phyloP scores from a whole-genome alignment of 2,888 invertebrate genomes.

The Ernsta delagoae region DNA sequence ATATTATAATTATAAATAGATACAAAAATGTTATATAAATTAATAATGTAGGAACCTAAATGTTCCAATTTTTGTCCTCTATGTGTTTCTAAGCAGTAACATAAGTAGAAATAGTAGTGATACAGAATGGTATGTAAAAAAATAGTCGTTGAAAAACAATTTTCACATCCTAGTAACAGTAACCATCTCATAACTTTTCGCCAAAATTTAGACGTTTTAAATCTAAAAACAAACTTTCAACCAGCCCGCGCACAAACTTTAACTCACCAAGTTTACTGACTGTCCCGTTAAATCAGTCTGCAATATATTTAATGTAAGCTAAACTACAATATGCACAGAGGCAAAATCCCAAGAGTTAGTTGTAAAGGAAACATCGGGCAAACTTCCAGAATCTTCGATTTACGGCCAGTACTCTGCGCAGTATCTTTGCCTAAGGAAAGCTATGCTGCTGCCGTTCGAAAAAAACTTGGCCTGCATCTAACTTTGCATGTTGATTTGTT shows the following conservation, averaged over 20 bases:
- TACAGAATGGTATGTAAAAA: no score
- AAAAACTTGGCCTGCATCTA: slow-evolving; percentile 21
- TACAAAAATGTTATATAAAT: no score
- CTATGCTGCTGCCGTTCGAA: slow-evolving; percentile 21
- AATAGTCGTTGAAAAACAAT: no score
- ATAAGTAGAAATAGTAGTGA: no score
- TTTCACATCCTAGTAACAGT: no score
- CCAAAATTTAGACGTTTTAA: not conserved
- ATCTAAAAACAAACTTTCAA: no score
- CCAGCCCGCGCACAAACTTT: no score
- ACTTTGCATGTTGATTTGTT: slow-evolving; percentile 14
- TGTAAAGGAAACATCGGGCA: slow-evolving; percentile 45
- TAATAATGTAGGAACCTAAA: no score
- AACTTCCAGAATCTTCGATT: slow-evolving; percentile 42
- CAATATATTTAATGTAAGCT: slow-evolving; percentile 26
- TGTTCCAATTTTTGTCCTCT: no score
- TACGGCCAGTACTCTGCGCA: slow-evolving; percentile 27
- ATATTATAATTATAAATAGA: no score
- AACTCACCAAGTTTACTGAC: slow-evolving; percentile 2
- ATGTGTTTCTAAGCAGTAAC: no score
- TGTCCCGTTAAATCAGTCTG: slow-evolving; percentile 15
- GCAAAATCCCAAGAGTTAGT: slow-evolving; percentile 33
- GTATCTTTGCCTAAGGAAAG: slow-evolving; percentile 27
- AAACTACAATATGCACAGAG: slow-evolving; percentile 30
- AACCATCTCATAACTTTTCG: not conserved